These are phyloP conservation scores for Trididemnum nubilum DNA, from an alignment of 23 tunicate species.

Conservation along the genomic window DNA sequence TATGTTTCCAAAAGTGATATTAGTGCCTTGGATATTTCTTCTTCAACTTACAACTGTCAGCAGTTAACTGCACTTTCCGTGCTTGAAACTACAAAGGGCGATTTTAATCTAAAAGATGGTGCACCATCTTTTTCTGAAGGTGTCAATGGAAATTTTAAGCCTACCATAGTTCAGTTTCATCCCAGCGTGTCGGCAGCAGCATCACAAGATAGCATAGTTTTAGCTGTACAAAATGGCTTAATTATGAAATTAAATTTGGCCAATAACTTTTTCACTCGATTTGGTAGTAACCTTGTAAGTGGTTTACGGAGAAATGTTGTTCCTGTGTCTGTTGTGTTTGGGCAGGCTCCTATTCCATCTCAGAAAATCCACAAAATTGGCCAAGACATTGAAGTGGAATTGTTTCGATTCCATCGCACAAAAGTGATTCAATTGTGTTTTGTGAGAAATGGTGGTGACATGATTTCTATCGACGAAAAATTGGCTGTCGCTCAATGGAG, in stretches of 20 bases:
- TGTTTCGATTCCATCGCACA: slow-evolving; percentile 56
- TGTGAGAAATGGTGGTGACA: slow-evolving; percentile 45
- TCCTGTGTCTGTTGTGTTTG: neutral
- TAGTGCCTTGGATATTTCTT: slow-evolving; percentile 8
- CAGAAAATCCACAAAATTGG: slow-evolving; percentile 47
- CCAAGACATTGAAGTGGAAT: slow-evolving; percentile 45
- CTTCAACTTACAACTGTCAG: slow-evolving; percentile 23
- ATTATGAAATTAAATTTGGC: slow-evolving; percentile 59
- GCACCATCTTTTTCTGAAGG: neutral
- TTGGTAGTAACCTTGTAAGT: slow-evolving; percentile 15
- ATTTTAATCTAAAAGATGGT: slow-evolving; percentile 50
- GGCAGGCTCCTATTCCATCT: neutral
- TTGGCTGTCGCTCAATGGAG: slow-evolving; percentile 57
- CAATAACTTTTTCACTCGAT: slow-evolving; percentile 7
- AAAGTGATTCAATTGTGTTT: slow-evolving; percentile 36
- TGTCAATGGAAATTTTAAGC: neutral
- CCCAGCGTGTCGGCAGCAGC: slow-evolving; percentile 42
- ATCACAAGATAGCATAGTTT: slow-evolving; percentile 54
- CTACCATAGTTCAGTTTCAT: slow-evolving; percentile 37
- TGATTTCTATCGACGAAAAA: slow-evolving; percentile 54
- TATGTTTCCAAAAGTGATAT: slow-evolving; percentile 41
- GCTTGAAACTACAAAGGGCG: slow-evolving; percentile 47
- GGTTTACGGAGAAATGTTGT: neutral
- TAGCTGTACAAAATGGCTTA: slow-evolving; percentile 55
- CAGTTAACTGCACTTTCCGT: slow-evolving; percentile 68